phyloP scores from a whole-genome alignment of 2,888 invertebrate species.

The Chrysolina oricalcia region DNA sequence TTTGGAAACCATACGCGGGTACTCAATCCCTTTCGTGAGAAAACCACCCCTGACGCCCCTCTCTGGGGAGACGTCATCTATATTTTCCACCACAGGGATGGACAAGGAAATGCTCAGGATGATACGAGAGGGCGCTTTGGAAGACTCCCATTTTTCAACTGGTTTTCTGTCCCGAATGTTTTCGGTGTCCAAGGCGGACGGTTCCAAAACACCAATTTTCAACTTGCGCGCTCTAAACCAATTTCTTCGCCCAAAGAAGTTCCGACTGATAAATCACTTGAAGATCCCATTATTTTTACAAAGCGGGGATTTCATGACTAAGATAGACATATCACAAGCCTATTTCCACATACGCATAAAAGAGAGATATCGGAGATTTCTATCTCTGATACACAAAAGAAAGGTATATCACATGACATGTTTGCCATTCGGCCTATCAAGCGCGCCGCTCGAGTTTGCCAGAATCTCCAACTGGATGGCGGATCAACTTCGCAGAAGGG shows the following conservation, averaged over 20 bases:
- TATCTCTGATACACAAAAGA: conserved; percentile 2
- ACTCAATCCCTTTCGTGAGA: neutral
- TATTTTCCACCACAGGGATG: neutral
- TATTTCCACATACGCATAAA: conserved; percentile 37
- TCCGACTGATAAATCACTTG: conserved; percentile 39
- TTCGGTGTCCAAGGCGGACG: conserved; percentile 38
- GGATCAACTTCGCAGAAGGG: neutral
- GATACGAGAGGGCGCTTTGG: conserved; percentile 28
- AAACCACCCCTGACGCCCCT: neutral
- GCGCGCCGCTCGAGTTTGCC: neutral
- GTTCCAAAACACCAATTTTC: conserved; percentile 38
- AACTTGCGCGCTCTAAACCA: conserved; percentile 45
- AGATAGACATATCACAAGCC: conserved; percentile 40
- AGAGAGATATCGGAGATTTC: conserved; percentile 12
- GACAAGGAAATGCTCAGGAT: neutral
- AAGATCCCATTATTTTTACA: conserved; percentile 44
- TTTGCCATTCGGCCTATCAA: neutral
- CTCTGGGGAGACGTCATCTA: neutral
- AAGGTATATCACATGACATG: neutral
- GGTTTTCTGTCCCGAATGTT: conserved; percentile 32
- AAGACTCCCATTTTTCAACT: conserved; percentile 25
- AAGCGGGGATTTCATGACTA: conserved; percentile 23
- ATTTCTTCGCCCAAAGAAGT: conserved; percentile 33
- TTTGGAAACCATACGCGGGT: neutral
- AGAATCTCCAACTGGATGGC: neutral